A percentile compares a stretch with the other conserved stretches of the same genome.
These are phyloP conservation scores for Ceratina japonica DNA, from an alignment of 1,140 invertebrate genomes.

Conservation along the genomic window DNA sequence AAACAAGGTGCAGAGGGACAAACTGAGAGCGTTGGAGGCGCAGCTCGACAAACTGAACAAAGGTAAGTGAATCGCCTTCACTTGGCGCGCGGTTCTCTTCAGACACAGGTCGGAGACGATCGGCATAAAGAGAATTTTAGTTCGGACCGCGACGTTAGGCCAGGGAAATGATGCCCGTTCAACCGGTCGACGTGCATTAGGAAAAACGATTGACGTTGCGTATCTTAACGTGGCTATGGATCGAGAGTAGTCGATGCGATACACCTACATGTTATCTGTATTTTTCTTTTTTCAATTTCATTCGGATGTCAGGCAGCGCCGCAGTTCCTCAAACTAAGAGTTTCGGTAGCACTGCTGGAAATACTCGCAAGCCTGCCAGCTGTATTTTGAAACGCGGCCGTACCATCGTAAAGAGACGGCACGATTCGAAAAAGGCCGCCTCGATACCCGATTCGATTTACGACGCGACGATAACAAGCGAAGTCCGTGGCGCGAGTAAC, in stretches of 20 bases:
- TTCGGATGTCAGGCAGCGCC: conserved; percentile 59
- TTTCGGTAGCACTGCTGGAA: conserved; percentile 42
- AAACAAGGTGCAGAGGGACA: conserved; percentile 90
- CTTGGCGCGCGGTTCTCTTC: neutral
- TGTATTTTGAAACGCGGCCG: conserved; percentile 72
- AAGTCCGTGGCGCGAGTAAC: neutral
- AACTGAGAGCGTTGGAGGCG: conserved; percentile 86
- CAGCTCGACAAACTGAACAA: conserved; percentile 89
- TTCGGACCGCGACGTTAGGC: neutral
- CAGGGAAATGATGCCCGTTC: conserved; percentile 2
- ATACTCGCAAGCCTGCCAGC: conserved; percentile 55
- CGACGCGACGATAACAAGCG: neutral
- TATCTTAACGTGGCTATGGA: neutral
- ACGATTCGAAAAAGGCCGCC: conserved; percentile 54
- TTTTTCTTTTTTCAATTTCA: conserved; percentile 59
- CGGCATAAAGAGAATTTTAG: too few relatives aligned
- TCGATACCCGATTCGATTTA: conserved; percentile 16
- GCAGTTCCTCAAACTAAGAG: conserved; percentile 44
- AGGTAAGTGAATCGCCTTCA: conserved; percentile 78
- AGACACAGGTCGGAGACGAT: neutral
- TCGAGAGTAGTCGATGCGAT: conserved; percentile 41
- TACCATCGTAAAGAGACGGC: conserved; percentile 66
- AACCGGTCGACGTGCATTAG: neutral
- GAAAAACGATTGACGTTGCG: neutral
- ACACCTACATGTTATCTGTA: conserved; percentile 22